Base-by-base conservation (phyloP, 2,888 invertebrate genomes). In the Acronicta aceris region DNA sequence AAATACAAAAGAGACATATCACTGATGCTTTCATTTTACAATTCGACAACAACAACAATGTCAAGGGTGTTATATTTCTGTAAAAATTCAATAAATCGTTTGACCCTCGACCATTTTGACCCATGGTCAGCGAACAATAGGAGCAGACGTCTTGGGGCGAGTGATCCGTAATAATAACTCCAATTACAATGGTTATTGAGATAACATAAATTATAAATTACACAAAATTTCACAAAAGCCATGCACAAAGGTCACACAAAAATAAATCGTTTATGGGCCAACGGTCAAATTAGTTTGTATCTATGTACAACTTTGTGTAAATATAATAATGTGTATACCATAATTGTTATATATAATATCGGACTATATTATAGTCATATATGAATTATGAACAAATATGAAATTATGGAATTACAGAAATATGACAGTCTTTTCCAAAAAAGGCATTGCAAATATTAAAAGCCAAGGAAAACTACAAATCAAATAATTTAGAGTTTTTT, bases 71-170 rank as follows among this genome's bases (percentile, higher is more conserved):
- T 84, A 88, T 84, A 89, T 89, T 90, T 85, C 81, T 68, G 41
- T 78, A 79, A 85, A 89, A 89, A 83, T 78, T 85, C 81, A 85
- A 90, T 92, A 91, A 92, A 92, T 88, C 76, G 82, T 70, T 83
- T 90, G 90, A 91, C 91, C 94, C 92, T 82, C 85, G 89, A 89
- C 89, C 91, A 89, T 91, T 91, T 88, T 92, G 94, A 93, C 93
- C 94, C 82, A 84, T 65, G 56, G 76, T 76, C 65, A 33, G 38
- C 65, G 72, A 77, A 92, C 90, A 92, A 91, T 85, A 72, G 81
- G 21, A 50, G 8, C 50, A 58, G 83, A 80, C 93, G 87, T 94
- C 94, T 94, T 92, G 81, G 88, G 88, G 84, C 84, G 84, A 81
- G 85, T 90, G 91, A 92, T 90, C 91, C 90, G 81, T 81, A 85